Evolutionary conservation across 2,113 vertebrate genomes (phyloP).

Genomic region (Rhegmatorhina hoffmannsi): DNA sequence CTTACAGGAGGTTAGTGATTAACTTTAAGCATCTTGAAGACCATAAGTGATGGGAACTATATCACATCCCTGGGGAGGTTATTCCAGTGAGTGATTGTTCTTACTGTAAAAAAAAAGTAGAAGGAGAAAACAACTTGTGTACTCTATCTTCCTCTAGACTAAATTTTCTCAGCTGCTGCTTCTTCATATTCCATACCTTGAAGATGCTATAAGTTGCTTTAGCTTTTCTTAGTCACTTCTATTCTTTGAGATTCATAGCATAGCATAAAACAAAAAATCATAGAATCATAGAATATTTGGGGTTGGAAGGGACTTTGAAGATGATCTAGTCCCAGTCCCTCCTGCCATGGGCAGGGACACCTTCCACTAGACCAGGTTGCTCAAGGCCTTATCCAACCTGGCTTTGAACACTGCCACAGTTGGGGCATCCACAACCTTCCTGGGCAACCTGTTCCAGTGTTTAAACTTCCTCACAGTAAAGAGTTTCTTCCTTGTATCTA

Average conservation of each 20-base stretch:
- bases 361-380: background rate
- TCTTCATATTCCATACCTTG: background rate
- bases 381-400: background rate
- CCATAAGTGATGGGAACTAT: background rate
- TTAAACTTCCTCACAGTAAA: background rate
- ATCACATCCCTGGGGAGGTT: background rate
- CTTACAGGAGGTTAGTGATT: background rate
- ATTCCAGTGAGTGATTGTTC: background rate
- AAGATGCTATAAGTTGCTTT: background rate
- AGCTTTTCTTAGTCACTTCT: background rate
- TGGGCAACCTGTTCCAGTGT: background rate
- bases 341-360: background rate
- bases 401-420: background rate
- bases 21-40: background rate
- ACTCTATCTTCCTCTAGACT: background rate
- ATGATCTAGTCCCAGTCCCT: background rate
- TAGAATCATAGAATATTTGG: background rate
- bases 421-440: background rate
- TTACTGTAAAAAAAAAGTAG: background rate
- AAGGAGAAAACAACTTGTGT: background rate
- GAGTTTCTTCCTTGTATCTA: background rate
- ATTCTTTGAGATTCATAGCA: background rate
- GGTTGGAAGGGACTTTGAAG: background rate
- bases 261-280: background rate
- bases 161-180: background rate